phyloP scores from a whole-genome alignment of 2,888 invertebrate genomes.

The Aphrophora alni region DNA sequence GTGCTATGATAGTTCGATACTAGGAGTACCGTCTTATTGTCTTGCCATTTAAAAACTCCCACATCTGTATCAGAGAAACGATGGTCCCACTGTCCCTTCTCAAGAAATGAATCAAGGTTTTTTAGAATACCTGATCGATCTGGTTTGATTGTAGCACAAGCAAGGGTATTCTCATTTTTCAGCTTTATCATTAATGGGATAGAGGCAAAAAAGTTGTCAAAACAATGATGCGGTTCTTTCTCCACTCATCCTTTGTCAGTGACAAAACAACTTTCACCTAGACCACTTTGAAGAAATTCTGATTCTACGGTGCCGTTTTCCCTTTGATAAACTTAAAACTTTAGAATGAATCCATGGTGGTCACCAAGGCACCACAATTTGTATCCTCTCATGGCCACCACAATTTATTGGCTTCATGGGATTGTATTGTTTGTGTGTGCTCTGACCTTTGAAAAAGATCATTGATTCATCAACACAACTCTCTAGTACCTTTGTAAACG shows the following conservation, averaged over 20 bases:
- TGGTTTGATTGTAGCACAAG: constrained; percentile 40
- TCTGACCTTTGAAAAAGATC: constrained; percentile 39
- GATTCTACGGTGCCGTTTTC: constrained; percentile 27
- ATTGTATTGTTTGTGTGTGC: constrained; percentile 40
- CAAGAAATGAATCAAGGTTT: constrained; percentile 34
- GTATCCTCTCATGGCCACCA: constrained; percentile 40
- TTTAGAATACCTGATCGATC: constrained; percentile 33
- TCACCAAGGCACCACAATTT: constrained; percentile 41
- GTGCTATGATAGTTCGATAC: constrained; percentile 42
- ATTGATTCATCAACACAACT: constrained; percentile 41
- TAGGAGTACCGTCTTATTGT: constrained; percentile 36
- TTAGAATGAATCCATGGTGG: constrained; percentile 31
- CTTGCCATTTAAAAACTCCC: constrained; percentile 41
- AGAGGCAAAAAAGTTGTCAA: constrained; percentile 44
- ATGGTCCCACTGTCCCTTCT: constrained; percentile 45
- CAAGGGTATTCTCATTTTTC: constrained; percentile 19
- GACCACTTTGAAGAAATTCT: constrained; percentile 39
- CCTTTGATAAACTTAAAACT: constrained; percentile 32
- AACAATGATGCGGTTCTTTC: constrained; percentile 25
- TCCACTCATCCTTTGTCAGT: constrained; percentile 33
- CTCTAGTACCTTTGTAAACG: constrained; percentile 28
- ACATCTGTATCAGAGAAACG: constrained; percentile 37
- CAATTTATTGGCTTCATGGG: constrained; percentile 40
- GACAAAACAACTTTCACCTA: constrained; percentile 43
- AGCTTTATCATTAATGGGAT: too few relatives aligned